These are phyloP conservation scores for Scomber japonicus DNA, from an alignment of 2,113 vertebrate genomes.

Conservation along the genomic window DNA sequence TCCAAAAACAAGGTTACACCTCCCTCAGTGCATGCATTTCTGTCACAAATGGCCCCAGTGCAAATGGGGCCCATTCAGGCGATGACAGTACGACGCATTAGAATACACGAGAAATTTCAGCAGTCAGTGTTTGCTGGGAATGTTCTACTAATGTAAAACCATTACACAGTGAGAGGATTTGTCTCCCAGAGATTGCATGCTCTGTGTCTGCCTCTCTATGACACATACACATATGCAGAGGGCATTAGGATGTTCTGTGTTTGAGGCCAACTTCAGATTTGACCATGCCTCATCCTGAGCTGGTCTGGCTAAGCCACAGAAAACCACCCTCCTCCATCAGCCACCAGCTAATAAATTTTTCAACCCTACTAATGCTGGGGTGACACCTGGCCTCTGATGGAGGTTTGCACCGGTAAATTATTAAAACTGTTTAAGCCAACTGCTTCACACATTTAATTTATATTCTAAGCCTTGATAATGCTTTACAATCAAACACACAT, in stretches of 20 bases:
- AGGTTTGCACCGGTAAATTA: constrained; percentile 89
- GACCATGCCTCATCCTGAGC: constrained; percentile 62
- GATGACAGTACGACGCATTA: constrained; percentile 43
- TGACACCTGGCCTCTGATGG: constrained; percentile 84
- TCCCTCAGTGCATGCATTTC: constrained; percentile 42
- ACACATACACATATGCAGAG: constrained; percentile 35
- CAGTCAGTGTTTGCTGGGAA: constrained; percentile 58
- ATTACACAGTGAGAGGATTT: constrained; percentile 68
- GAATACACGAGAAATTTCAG: constrained; percentile 51
- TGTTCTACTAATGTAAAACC: constrained; percentile 67
- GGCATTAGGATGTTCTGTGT: constrained; percentile 64
- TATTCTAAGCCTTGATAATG: constrained; percentile 73
- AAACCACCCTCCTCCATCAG: constrained; percentile 77
- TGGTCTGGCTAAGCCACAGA: constrained; percentile 61
- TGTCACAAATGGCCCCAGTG: constrained; percentile 51
- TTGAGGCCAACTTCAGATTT: constrained; percentile 65
- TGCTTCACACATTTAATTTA: constrained; percentile 76
- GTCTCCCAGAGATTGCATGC: constrained; percentile 31
- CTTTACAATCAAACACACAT: constrained; percentile 31
- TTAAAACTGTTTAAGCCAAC: constrained; percentile 84
- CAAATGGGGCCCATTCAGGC: constrained; percentile 55
- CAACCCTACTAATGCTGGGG: constrained; percentile 83
- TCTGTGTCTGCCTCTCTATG: constrained; percentile 20
- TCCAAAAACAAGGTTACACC: constrained; percentile 33
- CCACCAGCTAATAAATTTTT: constrained; percentile 88